Percentiles rank a stretch among this genome's conserved stretches.
phyloP scores from a whole-genome alignment of 2,797 vertebrate species.

The Pantherophis alleghaniensis region DNA sequence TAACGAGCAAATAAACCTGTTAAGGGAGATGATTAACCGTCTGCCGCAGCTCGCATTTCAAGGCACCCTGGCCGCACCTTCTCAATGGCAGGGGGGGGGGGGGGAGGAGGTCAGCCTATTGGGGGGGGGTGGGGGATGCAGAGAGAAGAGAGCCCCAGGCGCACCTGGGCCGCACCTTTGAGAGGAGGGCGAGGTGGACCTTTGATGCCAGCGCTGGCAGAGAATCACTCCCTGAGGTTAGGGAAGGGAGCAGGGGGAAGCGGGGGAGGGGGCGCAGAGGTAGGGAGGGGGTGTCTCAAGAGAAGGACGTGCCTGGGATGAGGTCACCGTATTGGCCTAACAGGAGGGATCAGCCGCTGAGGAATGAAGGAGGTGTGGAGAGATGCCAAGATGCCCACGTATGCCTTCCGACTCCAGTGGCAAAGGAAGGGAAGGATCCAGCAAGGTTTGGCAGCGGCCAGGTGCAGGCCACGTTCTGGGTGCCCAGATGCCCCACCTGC shows the following conservation, averaged over 20 bases:
- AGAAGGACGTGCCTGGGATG: neutral
- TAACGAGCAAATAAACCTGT: conserved; percentile 73
- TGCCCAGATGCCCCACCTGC: neutral
- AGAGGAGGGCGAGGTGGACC: neutral
- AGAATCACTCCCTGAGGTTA: neutral
- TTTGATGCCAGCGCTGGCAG: neutral
- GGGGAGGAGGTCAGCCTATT: conserved; percentile 30
- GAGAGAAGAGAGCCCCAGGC: neutral
- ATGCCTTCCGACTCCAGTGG: neutral
- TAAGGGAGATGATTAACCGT: conserved; percentile 72
- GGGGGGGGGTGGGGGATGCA: neutral
- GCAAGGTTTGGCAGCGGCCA: neutral
- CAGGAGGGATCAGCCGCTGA: conserved; percentile 23
- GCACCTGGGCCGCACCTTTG: neutral
- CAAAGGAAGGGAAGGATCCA: neutral
- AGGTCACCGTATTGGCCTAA: conserved; percentile 32
- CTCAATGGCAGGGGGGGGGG: conserved; percentile 29
- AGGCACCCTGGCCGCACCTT: conserved; percentile 56
- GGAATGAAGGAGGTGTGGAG: neutral
- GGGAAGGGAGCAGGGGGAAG: neutral
- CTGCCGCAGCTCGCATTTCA: conserved; percentile 55
- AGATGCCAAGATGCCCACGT: neutral
- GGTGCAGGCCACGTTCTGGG: neutral
- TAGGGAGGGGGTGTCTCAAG: neutral
- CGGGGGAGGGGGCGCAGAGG: too few species aligned